Evolutionary conservation across 2,113 vertebrate species (phyloP), one percentile per base, ranked within the genome.

Genomic region (Calonectris borealis): DNA sequence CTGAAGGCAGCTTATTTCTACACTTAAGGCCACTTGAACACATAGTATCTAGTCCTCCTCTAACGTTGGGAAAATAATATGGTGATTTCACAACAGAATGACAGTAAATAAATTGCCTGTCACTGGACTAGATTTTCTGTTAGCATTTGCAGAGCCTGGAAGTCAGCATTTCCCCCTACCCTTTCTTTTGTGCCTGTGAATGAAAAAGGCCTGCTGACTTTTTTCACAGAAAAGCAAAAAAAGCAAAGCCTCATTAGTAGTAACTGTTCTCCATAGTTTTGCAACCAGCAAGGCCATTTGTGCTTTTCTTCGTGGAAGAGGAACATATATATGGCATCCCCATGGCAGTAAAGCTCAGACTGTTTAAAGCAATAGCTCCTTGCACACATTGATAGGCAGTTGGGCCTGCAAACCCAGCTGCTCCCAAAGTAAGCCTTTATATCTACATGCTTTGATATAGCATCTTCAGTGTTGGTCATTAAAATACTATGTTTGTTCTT

Each of bases 51-150:
- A 58, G 68, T 72, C 38, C 44, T 73, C 26, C 16, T 16, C 52
- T 42, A 54, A n/a, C 25, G 51, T 21, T 73, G n/a, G 68, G 46
- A 88, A 94, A 75, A 77, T 85, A 90, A 25, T 83, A 40, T 5
- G 11, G 27, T 76, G 65, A 57, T 91, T 90, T 90, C 90, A 88
- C 44, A 90, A 77, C 34, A 72, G 61, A 79, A 52, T 52, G 66
- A 77, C 70, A 85, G 76, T 31, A 96, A 93, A 90, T 93, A 92
- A 93, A 69, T 73, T 77, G 49, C 46, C 42, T 84, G n/a, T 62
- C 80, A 71, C 36, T 86, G n/a, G 55, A 75, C 51, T 75, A 31
- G 25, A 66, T 71, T 91, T 94, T 91, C 80, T 83, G 46, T 52
- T 54, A 76, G 20, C 16, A 46, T 82, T 91, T 89, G 20, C 60